phyloP scores from a whole-genome alignment of 1,140 invertebrate species.

The Zaprionus camerounensis region DNA sequence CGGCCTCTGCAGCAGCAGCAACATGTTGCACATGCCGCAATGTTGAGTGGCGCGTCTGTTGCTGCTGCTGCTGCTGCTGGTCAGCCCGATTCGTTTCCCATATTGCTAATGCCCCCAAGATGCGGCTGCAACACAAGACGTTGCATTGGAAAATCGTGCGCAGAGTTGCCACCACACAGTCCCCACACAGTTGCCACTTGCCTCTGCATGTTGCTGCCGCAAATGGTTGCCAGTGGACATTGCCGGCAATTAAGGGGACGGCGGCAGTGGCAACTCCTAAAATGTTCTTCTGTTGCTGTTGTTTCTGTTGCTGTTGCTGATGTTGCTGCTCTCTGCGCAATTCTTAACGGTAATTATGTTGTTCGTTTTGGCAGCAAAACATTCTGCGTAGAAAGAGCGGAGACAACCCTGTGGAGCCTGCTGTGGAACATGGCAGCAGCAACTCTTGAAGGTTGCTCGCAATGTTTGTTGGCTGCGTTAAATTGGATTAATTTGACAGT shows the following conservation, averaged over 20 bases:
- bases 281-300: slow-evolving; percentile 63
- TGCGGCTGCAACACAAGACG: slow-evolving; percentile 3
- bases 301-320: slow-evolving; percentile 28
- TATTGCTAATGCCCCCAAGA: slow-evolving; percentile 74
- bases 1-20: slow-evolving; percentile 40
- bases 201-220: slow-evolving; percentile 32
- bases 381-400: slow-evolving; percentile 20
- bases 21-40: slow-evolving; percentile 79
- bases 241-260: slow-evolving; percentile 78
- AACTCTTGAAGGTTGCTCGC: slow-evolving; percentile 15
- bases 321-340: slow-evolving; percentile 51
- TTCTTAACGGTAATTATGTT: slow-evolving; percentile 83
- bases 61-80: slow-evolving; percentile 24
- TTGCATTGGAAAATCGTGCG: slow-evolving; percentile 60
- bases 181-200: neutral
- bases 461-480: slow-evolving; percentile 62
- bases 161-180: slow-evolving; percentile 32
- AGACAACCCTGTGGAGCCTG: slow-evolving; percentile 20
- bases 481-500: slow-evolving; percentile 84
- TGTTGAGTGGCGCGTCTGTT: slow-evolving; percentile 59
- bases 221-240: slow-evolving; percentile 70
- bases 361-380: slow-evolving; percentile 77
- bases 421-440: slow-evolving; percentile 3
- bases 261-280: slow-evolving; percentile 42
- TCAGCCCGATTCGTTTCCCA: slow-evolving; percentile 80